Evolutionary conservation across 2,797 vertebrate species (phyloP).

Genomic region (Dicrostonyx torquatus): DNA sequence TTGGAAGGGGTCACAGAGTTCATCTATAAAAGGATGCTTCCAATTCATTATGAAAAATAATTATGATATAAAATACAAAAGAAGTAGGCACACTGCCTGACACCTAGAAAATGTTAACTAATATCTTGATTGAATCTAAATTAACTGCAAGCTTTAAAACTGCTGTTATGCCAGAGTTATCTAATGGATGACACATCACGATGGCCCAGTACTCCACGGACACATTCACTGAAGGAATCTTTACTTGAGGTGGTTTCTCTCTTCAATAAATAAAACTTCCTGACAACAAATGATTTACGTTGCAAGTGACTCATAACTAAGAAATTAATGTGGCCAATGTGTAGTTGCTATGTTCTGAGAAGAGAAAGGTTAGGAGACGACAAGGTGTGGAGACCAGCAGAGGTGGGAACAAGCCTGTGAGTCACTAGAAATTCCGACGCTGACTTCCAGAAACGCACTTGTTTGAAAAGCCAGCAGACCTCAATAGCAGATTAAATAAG

Average conservation of each 20-base stretch:
- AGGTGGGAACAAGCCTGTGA: neutral
- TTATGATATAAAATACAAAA: conserved; percentile 47
- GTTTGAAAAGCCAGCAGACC: conserved; percentile 17
- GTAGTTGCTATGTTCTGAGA: neutral
- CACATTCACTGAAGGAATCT: neutral
- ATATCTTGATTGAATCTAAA: conserved; percentile 1
- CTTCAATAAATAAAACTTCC: conserved; percentile 16
- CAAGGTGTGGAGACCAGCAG: neutral
- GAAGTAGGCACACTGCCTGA: neutral
- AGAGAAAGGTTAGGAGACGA: neutral
- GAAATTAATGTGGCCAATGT: conserved; percentile 12
- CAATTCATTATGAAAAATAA: conserved; percentile 37
- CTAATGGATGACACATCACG: neutral
- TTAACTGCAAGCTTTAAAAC: conserved; percentile 11
- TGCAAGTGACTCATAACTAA: neutral
- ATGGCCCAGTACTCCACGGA: neutral
- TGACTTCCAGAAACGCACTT: neutral
- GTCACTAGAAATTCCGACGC: neutral
- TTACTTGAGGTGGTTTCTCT: neutral
- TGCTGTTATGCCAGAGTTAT: neutral
- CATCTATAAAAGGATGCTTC: neutral
- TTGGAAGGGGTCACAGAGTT: neutral
- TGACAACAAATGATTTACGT: neutral
- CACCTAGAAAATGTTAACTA: neutral
- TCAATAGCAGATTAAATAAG: conserved; percentile 55